Evolutionary conservation across 2,797 vertebrate species (phyloP), one percentile per base, ranked within the genome.

Genomic region (Petrocephalus sullivani): DNA sequence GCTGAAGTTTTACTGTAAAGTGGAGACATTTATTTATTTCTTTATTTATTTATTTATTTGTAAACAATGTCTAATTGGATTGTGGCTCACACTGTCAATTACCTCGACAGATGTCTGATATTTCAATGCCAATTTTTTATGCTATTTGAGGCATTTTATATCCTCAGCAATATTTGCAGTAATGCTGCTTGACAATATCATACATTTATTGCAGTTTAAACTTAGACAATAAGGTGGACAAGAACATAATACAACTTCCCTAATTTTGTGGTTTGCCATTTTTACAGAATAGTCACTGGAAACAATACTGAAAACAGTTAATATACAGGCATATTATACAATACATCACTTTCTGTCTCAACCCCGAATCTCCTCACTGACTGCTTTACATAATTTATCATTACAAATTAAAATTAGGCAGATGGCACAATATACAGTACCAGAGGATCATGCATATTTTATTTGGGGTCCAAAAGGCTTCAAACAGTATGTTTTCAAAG

Each of bases 361-460:
- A 89, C 28, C 53, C 64, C 53, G 53, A 21, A 33, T 89, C 75
- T 87, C 81, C 56, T 71, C 86, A 57, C 51, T 37, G 57, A 71
- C 86, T 85, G 78, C 60, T 87, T 89, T 87, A 61, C 87, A 87
- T 89, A 87, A 71, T 85, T 87, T 85, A 89, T 87, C 58, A 51
- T 71, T 87, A 57, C 60, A 87, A 85, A 89, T 89, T 89, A 71
- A 85, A 89, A 89, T 89, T 7, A 87, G 57, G 58, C 51, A 85
- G 53, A 75, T 85, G 53, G 58, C 46, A 81, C 61, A 85, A 89
- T 85, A 75, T 67, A 57, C 81, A 84, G 85, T 64, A 87, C 19
- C 54, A 33, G 58, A 75, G 60, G 51, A 71, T 89, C 61, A 78
- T 87, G 37, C 81, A 87, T 89, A 61, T 83, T 60, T 88, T 23